Evolutionary conservation across 2,888 invertebrate genomes (phyloP), one percentile per base, ranked within the genome.

Genomic region (Clivina fossor): DNA sequence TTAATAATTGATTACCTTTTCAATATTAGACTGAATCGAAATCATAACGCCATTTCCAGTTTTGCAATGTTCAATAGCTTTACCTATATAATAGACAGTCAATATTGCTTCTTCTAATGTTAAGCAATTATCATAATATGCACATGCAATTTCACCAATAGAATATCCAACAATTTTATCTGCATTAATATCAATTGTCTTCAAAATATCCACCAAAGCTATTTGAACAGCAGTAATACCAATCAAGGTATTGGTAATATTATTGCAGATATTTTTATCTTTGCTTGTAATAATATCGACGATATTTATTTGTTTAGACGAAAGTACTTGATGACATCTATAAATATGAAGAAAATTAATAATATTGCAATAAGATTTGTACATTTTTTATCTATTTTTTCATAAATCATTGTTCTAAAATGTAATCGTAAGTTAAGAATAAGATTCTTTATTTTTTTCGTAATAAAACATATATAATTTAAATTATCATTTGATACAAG

Each of bases 121-220:
- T 60, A 95, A 81, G 59, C 87, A 85, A 0, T 89, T 90, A 69
- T 95, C 93, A 3, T 90, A 92, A 74, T 96, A 96, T 0, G 89
- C 93, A 70, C 93, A 93, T 0, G 88, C 89, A 2, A 96, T 76
- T 70, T 95, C 94, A 9, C 96, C 95, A 0, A 90, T 87, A 3
- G 93, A 93, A 72, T 93, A 90, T 1, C 94, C 71, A 20, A 67
- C 60, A 8, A 65, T 51, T 4, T 53, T 51, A 32, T 64, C 62
- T 3, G 66, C 64, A n/a, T 61, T 50, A 1, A 72, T 11, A 40
- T 78, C 77, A 53, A 81, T 62, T 7, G 74, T 66, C 64, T 75
- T 79, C 28, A 82, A 63, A 2, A 82, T 59, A 59, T 81, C 80
- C 60, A 65, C 61, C 4, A 71, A 41, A 19, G 64, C 66, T 26